Evolutionary conservation across 2,113 vertebrate species (phyloP), one percentile per base, ranked within the genome.

Genomic region (Formicarius rufipectus): DNA sequence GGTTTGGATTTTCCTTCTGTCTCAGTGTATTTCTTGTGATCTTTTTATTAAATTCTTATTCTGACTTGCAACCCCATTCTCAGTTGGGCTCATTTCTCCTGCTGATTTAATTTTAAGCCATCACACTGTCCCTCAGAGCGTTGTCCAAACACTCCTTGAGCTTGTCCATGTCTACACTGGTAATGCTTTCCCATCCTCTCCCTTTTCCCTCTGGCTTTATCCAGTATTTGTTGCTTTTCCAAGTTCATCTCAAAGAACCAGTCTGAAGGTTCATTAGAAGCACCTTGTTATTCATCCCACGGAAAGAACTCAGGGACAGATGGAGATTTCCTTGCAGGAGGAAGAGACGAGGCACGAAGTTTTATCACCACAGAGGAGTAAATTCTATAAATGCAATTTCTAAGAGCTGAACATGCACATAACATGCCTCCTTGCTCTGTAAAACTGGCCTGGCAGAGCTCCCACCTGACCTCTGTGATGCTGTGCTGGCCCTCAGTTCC

Each of bases 401-500:
- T 12, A 30, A 9, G 64, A 59, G 64, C 77, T 53, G 77, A 67
- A n/a, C 52, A 44, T 25, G 56, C 84, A 47, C 8, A 2, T 4
- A 62, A 42, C 56, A 10, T n/a, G 60, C 25, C 64, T 45, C 8
- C 24, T 52, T 33, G 49, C 74, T 56, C 63, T 64, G 77, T 40
- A 82, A 92, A 91, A 89, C 9, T 52, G 68, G 3, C 80, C 79
- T 72, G 39, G 30, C 63, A 12, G 15, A 71, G 75, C 92, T 77
- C 0, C 0, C 71, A 14, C 33, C 87, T 84, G 93, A 90, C 69
- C 91, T 78, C 27, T 17, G 20, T 37, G 55, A 14, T 28, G 6
- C 27, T 59, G 62, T 44, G 66, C 76, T 77, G 63, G 89, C 74
- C 87, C 91, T 18, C 62, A 93, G 91, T 96, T 94, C 93, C 91